A percentile compares a stretch with the other conserved stretches of the same genome.
phyloP scores from a whole-genome alignment of 2,888 invertebrate genomes.

The Agelastica alni region DNA sequence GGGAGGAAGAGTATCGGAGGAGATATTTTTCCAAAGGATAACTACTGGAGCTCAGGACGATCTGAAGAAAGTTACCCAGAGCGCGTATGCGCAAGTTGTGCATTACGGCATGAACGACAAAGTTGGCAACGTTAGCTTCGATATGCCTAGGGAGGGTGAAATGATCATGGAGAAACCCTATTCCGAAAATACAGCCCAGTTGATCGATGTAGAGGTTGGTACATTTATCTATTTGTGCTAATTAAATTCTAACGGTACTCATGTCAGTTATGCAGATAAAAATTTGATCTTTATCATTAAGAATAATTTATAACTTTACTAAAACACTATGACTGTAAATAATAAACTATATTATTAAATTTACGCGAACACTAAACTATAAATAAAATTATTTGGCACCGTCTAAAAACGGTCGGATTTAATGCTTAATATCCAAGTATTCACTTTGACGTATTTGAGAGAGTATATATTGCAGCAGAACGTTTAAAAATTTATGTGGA shows the following conservation, averaged over 20 bases:
- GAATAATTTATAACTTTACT: too few relatives aligned
- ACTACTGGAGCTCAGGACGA: conserved; percentile 99
- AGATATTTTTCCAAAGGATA: conserved; percentile 93
- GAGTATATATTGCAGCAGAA: conserved; percentile 8
- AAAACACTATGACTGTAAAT: too few relatives aligned
- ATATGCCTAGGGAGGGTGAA: conserved; percentile 91
- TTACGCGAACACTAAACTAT: too few relatives aligned
- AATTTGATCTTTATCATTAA: too few relatives aligned
- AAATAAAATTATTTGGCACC: too few relatives aligned
- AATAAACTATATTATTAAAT: too few relatives aligned
- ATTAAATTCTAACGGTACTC: too few relatives aligned
- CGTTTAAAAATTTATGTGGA: too few relatives aligned
- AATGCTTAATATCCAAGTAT: too few relatives aligned
- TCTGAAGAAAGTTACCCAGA: conserved; percentile 96
- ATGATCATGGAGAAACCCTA: conserved; percentile 95
- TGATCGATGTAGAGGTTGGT: conserved; percentile 87
- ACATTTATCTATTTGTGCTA: too few relatives aligned
- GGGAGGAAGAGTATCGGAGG: conserved; percentile 97
- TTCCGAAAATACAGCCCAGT: conserved; percentile 94
- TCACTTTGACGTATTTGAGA: conserved; percentile 60
- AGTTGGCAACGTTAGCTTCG: conserved; percentile 96
- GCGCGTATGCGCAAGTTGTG: conserved; percentile 96
- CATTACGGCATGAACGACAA: conserved; percentile 98
- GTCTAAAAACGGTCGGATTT: too few relatives aligned
- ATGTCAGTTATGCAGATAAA: too few relatives aligned